These are phyloP conservation scores for Malthinus flaveolus DNA, from an alignment of 2,888 invertebrate species.

Conservation along the genomic window DNA sequence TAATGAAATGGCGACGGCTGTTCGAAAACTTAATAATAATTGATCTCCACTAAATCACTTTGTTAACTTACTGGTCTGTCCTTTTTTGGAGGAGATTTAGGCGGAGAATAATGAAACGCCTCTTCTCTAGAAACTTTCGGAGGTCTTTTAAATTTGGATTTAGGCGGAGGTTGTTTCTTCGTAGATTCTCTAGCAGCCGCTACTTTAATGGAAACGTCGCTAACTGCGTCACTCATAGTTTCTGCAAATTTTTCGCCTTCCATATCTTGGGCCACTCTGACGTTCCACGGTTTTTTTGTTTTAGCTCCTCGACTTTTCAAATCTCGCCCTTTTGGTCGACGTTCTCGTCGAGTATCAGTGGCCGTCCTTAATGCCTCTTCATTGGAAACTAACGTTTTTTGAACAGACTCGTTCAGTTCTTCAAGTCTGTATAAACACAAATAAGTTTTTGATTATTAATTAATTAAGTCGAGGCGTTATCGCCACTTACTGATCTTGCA, in stretches of 20 bases:
- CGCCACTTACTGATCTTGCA: conserved; percentile 43
- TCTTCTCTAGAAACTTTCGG: neutral
- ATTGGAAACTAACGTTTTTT: conserved; percentile 43
- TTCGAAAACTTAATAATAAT: neutral
- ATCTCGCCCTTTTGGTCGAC: neutral
- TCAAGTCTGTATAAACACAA: conserved; percentile 40
- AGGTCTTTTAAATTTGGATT: conserved; percentile 11
- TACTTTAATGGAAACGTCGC: conserved; percentile 22
- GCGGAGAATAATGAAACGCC: neutral
- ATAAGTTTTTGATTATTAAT: neutral
- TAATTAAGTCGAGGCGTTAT: neutral
- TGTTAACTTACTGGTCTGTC: neutral
- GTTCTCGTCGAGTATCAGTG: conserved; percentile 25
- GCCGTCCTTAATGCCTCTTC: conserved; percentile 39
- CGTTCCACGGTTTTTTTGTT: conserved; percentile 32
- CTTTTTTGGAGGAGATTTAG: neutral
- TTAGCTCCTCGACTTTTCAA: neutral
- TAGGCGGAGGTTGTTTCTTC: conserved; percentile 14
- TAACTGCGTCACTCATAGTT: conserved; percentile 36
- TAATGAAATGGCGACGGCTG: conserved; percentile 37
- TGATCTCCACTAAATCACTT: neutral
- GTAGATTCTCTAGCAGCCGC: conserved; percentile 16
- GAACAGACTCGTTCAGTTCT: conserved; percentile 44
- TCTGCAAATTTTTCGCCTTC: conserved; percentile 20
- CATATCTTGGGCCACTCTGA: conserved; percentile 21